phyloP scores from a whole-genome alignment of 2,888 invertebrate genomes.

The Entomobrya multifasciata region DNA sequence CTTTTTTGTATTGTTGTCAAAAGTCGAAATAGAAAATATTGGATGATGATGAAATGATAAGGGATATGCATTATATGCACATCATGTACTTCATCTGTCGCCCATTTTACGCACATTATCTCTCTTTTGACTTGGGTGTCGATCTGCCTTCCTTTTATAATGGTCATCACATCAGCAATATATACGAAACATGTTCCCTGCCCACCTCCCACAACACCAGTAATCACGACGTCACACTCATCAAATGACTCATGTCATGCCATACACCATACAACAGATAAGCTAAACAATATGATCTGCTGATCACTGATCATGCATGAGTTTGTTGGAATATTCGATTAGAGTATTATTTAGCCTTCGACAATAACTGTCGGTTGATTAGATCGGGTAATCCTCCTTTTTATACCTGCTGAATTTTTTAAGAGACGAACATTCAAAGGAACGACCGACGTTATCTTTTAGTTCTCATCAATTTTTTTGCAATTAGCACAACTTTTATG shows the following conservation, averaged over 20 bases:
- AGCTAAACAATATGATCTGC: not conserved
- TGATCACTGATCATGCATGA: too few species aligned
- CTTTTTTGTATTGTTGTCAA: conserved; percentile 47
- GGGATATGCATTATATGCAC: not conserved
- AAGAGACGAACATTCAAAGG: too few species aligned
- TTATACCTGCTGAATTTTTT: too few species aligned
- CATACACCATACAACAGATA: too few species aligned
- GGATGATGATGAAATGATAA: not conserved
- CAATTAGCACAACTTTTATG: too few species aligned
- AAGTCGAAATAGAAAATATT: not conserved
- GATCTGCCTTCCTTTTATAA: conserved; percentile 38
- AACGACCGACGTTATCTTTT: too few species aligned
- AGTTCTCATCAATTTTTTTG: too few species aligned
- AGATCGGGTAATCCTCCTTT: conserved; percentile 11
- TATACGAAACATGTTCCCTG: not conserved
- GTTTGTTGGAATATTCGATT: too few species aligned
- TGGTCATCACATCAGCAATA: not conserved
- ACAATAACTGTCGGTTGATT: not conserved
- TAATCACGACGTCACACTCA: conserved; percentile 2
- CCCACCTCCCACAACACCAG: conserved; percentile 47
- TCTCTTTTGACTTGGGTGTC: conserved; percentile 1
- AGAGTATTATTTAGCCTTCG: too few species aligned
- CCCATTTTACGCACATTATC: conserved; percentile 61
- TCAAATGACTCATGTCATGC: not conserved
- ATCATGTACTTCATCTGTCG: conserved; percentile 24